These are phyloP conservation scores for Bombus waltoni DNA, from an alignment of 1,140 invertebrate species.

Conservation along the genomic window DNA sequence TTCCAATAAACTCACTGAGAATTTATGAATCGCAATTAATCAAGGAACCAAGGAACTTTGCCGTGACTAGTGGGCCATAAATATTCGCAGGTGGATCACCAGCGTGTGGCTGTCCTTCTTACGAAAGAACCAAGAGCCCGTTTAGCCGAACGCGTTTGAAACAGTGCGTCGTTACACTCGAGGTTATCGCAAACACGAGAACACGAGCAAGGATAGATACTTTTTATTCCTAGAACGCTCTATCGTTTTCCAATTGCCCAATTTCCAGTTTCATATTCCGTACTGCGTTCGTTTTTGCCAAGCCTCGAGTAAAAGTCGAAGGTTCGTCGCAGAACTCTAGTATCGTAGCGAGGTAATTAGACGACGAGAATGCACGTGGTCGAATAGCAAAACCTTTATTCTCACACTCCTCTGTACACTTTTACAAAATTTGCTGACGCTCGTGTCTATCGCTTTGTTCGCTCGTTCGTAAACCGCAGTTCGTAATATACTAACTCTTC, in stretches of 20 bases:
- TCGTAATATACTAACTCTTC: too few species aligned
- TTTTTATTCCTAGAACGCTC: not conserved
- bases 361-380: too few species aligned
- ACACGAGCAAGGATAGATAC: not conserved
- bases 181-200: not conserved
- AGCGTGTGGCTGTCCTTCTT: not conserved
- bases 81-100: not conserved
- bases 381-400: too few species aligned
- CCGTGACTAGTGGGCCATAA: not conserved
- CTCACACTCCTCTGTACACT: too few species aligned
- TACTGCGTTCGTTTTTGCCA: not conserved
- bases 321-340: not conserved
- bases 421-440: too few species aligned
- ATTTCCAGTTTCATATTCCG: not conserved
- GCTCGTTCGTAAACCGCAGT: too few species aligned
- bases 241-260: not conserved
- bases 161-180: not conserved
- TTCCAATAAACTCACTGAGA: not conserved
- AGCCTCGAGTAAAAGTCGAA: not conserved
- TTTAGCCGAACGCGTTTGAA: not conserved
- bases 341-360: too few species aligned
- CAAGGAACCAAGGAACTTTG: not conserved
- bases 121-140: not conserved
- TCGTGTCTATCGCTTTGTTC: too few species aligned
- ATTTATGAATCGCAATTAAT: not conserved